These are phyloP conservation scores for Clistopyga incitator DNA, from an alignment of 2,888 invertebrate species.

Conservation along the genomic window DNA sequence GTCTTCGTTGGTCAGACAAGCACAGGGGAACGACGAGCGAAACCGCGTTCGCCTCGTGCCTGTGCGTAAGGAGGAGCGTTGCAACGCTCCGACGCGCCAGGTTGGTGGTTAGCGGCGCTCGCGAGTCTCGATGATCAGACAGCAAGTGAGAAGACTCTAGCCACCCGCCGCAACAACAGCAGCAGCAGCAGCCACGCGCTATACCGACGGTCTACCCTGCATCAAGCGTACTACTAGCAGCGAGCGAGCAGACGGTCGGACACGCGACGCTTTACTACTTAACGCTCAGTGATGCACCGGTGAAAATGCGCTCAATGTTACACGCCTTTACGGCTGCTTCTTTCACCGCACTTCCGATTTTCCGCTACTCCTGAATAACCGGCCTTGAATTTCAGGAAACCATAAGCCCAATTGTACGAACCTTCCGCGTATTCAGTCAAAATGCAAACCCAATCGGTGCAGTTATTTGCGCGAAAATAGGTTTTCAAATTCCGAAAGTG, in stretches of 20 bases:
- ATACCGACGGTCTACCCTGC: constrained; percentile 12
- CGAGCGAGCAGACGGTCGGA: constrained; percentile 21
- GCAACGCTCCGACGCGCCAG: constrained; percentile 22
- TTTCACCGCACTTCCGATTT: too few relatives aligned
- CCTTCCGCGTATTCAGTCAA: too few relatives aligned
- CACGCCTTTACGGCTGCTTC: too few relatives aligned
- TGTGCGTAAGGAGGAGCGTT: constrained; percentile 61
- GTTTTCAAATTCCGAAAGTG: too few relatives aligned
- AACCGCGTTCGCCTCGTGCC: constrained; percentile 54
- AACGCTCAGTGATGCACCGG: constrained; percentile 5
- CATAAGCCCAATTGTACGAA: too few relatives aligned
- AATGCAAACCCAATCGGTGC: too few relatives aligned
- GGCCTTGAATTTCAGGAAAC: too few relatives aligned
- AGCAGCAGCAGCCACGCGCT: constrained; percentile 38
- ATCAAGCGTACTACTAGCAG: constrained; percentile 40
- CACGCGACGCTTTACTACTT: constrained; percentile 35
- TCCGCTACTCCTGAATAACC: too few relatives aligned
- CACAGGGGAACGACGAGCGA: constrained; percentile 54
- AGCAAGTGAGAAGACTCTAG: constrained; percentile 17
- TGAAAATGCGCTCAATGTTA: too few relatives aligned
- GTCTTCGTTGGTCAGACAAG: constrained; percentile 69
- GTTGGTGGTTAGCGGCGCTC: constrained; percentile 51
- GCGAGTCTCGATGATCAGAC: constrained; percentile 46
- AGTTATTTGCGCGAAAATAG: too few relatives aligned
- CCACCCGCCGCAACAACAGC: constrained; percentile 11